Conservation (phyloP, 2,113 vertebrate species). For the Verasper variegatus region DNA sequence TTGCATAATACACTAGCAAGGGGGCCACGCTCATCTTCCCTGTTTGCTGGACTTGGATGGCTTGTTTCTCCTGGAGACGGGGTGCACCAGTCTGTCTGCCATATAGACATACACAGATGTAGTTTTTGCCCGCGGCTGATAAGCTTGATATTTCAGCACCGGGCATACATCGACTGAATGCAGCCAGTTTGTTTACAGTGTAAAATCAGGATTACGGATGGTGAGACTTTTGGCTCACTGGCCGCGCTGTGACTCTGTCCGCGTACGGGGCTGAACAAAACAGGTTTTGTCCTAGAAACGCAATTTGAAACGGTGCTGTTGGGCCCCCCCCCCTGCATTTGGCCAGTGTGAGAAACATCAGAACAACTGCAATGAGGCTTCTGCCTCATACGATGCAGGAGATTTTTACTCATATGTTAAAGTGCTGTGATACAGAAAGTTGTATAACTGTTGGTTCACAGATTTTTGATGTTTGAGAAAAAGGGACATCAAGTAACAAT, state of each 20-base stretch:
- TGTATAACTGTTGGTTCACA: slow-evolving; percentile 14
- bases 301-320: slow-evolving; percentile 56
- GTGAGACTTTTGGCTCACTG: slow-evolving; percentile 55
- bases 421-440: slow-evolving; percentile 3
- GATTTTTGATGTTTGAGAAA: neutral
- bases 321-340: neutral
- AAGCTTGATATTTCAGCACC: slow-evolving; percentile 31
- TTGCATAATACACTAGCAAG: slow-evolving; percentile 51
- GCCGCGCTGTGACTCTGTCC: slow-evolving; percentile 65
- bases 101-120: neutral
- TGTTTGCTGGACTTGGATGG: slow-evolving; percentile 32
- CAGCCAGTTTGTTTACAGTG: slow-evolving; percentile 61
- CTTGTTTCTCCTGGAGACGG: neutral
- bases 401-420: slow-evolving; percentile 16
- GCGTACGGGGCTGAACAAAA: slow-evolving; percentile 51
- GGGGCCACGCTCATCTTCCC: slow-evolving; percentile 14
- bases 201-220: slow-evolving; percentile 66
- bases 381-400: slow-evolving; percentile 17
- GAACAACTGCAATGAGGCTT: slow-evolving; percentile 43
- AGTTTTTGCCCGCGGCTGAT: slow-evolving; percentile 12
- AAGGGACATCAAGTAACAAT: too few relatives aligned
- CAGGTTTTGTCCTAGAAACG: slow-evolving; percentile 64
- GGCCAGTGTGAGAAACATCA: slow-evolving; percentile 41
- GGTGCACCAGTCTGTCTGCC: neutral
- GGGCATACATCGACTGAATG: slow-evolving; percentile 11